Base-by-base conservation (phyloP, 1,140 invertebrate genomes). In the Araneus ventricosus region DNA sequence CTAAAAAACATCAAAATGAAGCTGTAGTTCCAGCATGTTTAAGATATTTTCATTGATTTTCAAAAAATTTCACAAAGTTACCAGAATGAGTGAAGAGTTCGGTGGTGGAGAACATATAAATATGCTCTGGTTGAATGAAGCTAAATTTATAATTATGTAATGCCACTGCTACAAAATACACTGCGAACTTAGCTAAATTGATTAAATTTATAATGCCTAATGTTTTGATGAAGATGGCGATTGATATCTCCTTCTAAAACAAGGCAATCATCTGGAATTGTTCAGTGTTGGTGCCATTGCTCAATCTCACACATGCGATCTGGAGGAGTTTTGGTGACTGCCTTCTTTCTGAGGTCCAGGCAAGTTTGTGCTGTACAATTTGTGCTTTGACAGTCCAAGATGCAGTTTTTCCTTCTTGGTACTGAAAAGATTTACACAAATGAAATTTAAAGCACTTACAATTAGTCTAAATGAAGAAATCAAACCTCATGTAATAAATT, bases 381-480 rank as follows among this genome's bases (percentile, higher is more conserved):
- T n/a, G 85, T 94, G 34, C 92, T 94, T 7, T 94, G 94, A 59
- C 94, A 94, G 61, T 94, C 94, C n/a, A 94, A 70, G 37, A 94
- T 80, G 87, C 94, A 94, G 37, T 94, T 88, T 59, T 80, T 93
- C 93, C 39, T 75, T 94, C 92, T 79, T 94, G 88, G 84, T 90
- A 93, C 90, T 92, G 39, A 61, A 57, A n/a, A 88, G 22, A 67
- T 34, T 75, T 70, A 63, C 37, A 85, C n/a, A 82, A 52, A 37
- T 20, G 70, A 79, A 79, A 79, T 20, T 63, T 63, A 63, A n/a
- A 52, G 3, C 10, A 52, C 17, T 52, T 52, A 52, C 45, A 52
- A 52, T 52, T 52, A 52, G 10, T 52, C 10, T 1, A 14, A 52
- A 52, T 52, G 10, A 52, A 52, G 17, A 52, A 52, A 52, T 52